phyloP scores from a whole-genome alignment of 1,140 invertebrate species.

The Calliopsis andreniformis region DNA sequence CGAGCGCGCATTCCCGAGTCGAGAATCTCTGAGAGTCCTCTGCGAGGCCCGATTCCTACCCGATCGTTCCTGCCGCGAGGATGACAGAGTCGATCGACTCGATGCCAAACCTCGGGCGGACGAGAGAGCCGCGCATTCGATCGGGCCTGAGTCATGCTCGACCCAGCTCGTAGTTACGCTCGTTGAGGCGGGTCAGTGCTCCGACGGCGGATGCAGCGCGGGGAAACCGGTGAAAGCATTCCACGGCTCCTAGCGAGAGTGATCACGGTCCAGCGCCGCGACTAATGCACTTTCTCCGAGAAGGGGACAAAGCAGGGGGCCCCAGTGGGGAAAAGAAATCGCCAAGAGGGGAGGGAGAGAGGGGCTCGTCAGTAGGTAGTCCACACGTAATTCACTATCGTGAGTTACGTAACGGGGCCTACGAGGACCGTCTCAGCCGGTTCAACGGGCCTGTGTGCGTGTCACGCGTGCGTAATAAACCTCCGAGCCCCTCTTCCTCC shows the following conservation, averaged over 20 bases:
- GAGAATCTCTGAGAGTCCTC: background rate
- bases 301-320: slow-evolving; percentile 4
- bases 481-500: too few species aligned
- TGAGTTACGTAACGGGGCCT: slow-evolving; percentile 59
- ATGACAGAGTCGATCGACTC: background rate
- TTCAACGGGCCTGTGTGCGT: slow-evolving; percentile 43
- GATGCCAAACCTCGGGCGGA: background rate
- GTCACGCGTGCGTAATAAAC: slow-evolving; percentile 7
- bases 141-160: background rate
- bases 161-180: slow-evolving; percentile 31
- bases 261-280: slow-evolving; percentile 58
- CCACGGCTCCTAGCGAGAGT: slow-evolving; percentile 58
- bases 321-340: slow-evolving; percentile 44
- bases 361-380: slow-evolving; percentile 46
- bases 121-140: background rate
- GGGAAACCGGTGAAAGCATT: slow-evolving; percentile 68
- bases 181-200: slow-evolving; percentile 72
- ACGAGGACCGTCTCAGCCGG: slow-evolving; percentile 58
- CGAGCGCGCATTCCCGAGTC: background rate
- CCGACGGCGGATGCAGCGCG: slow-evolving; percentile 47
- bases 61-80: too few species aligned
- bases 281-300: slow-evolving; percentile 68
- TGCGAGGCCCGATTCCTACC: background rate
- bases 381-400: slow-evolving; percentile 62
- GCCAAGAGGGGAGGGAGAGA: slow-evolving; percentile 43